Base-by-base conservation (phyloP, 2,113 vertebrate genomes). In the Petaurus breviceps region DNA sequence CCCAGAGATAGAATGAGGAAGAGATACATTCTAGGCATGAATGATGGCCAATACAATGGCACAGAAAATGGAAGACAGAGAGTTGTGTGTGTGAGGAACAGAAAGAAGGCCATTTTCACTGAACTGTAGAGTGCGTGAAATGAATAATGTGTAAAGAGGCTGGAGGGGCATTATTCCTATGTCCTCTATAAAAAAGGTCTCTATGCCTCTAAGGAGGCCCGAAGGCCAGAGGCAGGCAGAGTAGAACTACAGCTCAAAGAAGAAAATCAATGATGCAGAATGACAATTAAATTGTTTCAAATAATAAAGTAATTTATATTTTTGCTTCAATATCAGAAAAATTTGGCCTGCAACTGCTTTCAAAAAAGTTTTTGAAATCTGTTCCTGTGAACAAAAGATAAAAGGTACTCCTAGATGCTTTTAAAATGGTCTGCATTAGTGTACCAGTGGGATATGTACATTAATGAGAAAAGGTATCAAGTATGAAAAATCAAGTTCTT, bases 231-330 rank as follows among this genome's bases (percentile, higher is more conserved):
- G 28, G 57, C 31, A 37, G 61, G 31, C 12, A 68, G 61, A 37
- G 61, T n/a, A n/a, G 37, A 68, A n/a, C 3, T n/a, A 3, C 11
- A n/a, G 26, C 37, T 43, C 16, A 84, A 84, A 84, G 68, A 84
- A 43, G 19, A 68, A 96, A 91, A 90, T 43, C 1, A 47, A 93
- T 95, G 10, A 92, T 8, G 4, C 89, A 25, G 93, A 95, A 95
- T 94, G 50, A 95, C 28, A 94, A 95, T 89, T 25, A 16, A 94
- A 50, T 46, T 93, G 68, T 57, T 50, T 95, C 22, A 95, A 94
- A 95, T 68, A 92, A 92, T 93, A 77, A 84, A 92, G 91, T 93
- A 77, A 84, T 50, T 91, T 46, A 43, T 0, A 53, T 91, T 97
- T 94, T 24, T 23, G 90, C 91, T 94, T 96, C 9, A 89, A 84